Evolutionary conservation across 2,888 invertebrate genomes (phyloP), one percentile per base, ranked within the genome.

Genomic region (Melipona beecheii): DNA sequence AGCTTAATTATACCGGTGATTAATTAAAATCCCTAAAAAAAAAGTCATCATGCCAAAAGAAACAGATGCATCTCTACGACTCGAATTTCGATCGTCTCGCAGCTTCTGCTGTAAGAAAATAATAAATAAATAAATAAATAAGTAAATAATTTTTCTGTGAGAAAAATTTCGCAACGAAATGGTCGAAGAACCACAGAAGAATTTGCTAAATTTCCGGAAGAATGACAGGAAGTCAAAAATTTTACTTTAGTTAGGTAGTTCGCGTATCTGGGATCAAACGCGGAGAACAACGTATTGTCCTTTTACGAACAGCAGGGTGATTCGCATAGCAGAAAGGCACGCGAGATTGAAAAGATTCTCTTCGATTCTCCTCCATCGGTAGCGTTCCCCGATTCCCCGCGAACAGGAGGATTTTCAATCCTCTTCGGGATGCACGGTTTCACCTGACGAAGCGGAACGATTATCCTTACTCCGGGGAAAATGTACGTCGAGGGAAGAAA

Each of bases 281-380:
- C 21, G 11, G 31, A 31, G 62, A 64, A 75, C 69, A 65, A 83
- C 73, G 72, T 75, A 78, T 83, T 75, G 65, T 83, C 56, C 64
- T 31, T 24, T 24, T 50, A 11, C 56, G 31, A 84, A 80, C 73
- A 24, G 19, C 79, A 50, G 21, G 19, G 52, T 71, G 71, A 84
- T 81, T 80, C 70, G n/a, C 17, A 43, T 70, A 60, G 54, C 43
- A 43, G 76, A 60, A 69, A 80, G 74, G 74, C 69, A 76, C 50
- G 75, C 36, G 64, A 80, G 70, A 84, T 81, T 80, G 85, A 65
- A 79, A 80, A 84, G 84, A 71, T 81, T 71, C 60, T 62, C 70
- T 49, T 54, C 84, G 73, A 76, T 76, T 73, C 74, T 76, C 73
- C 73, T 31, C 1, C 11, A 9, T 43, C 36, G 24, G 64, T 31